Evolutionary conservation across 2,797 vertebrate species (phyloP).

Genomic region (Gymnodraco acuticeps): DNA sequence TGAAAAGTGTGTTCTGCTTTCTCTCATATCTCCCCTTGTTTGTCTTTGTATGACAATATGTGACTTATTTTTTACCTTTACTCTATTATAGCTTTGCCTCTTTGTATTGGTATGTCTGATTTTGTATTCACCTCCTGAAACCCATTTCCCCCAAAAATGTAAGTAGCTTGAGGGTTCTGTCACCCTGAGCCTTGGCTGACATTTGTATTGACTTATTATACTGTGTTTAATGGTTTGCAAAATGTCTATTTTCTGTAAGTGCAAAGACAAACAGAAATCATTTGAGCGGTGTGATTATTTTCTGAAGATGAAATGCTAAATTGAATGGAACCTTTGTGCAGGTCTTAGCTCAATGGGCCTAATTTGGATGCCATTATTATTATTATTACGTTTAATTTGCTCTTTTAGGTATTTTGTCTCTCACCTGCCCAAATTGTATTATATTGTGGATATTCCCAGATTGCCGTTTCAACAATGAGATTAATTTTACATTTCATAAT

Average conservation of each 20-base stretch:
- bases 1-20: neutral
- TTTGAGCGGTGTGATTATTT: neutral
- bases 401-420: neutral
- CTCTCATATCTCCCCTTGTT: neutral
- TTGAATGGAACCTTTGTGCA: constrained; percentile 15
- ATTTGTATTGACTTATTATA: constrained; percentile 21
- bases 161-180: neutral
- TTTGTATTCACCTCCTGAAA: neutral
- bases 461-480: constrained; percentile 4
- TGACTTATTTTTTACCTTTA: neutral
- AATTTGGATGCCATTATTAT: constrained; percentile 6
- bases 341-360: neutral
- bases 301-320: neutral
- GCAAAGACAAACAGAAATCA: constrained; percentile 15
- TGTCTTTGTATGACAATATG: neutral
- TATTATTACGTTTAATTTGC: neutral
- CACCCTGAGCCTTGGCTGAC: neutral
- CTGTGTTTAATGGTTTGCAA: constrained; percentile 23
- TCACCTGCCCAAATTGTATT: constrained; percentile 1
- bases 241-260: constrained; percentile 16
- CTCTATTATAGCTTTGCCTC: neutral
- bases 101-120: constrained; percentile 5
- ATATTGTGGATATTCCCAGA: constrained; percentile 13
- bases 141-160: constrained; percentile 11
- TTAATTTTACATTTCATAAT: neutral